These are phyloP conservation scores for Dasypogon diadema DNA, from an alignment of 2,888 invertebrate genomes.

Conservation along the genomic window DNA sequence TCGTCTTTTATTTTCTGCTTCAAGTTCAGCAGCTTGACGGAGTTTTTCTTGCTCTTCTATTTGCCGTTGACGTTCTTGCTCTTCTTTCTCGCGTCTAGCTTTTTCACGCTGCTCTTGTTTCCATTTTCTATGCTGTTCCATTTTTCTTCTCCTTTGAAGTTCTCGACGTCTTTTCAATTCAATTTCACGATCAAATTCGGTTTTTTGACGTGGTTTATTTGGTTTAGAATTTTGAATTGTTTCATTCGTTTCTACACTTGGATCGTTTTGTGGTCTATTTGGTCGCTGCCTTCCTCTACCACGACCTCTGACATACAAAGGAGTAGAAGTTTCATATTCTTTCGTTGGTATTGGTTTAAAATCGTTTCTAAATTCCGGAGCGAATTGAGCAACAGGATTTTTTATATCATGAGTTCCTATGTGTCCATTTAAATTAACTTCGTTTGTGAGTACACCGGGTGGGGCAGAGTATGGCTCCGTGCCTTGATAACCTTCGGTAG, in stretches of 20 bases:
- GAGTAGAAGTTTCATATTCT: not conserved
- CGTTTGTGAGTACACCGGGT: not conserved
- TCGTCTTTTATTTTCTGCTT: constrained; percentile 15
- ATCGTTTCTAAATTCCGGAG: constrained; percentile 7
- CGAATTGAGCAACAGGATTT: constrained; percentile 26
- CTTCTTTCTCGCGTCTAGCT: constrained; percentile 27
- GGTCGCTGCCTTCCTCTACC: constrained; percentile 9
- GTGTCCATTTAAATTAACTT: not conserved
- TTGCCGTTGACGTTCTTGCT: not conserved
- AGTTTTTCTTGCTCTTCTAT: constrained; percentile 22
- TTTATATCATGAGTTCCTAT: constrained; percentile 15
- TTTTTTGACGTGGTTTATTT: constrained; percentile 23
- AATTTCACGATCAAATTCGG: constrained; percentile 39
- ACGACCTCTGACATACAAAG: not conserved
- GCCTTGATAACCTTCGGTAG: not conserved
- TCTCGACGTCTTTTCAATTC: constrained; percentile 36
- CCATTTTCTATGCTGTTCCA: constrained; percentile 12
- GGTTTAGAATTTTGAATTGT: constrained; percentile 1
- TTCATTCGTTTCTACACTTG: constrained; percentile 9
- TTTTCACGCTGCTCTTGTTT: constrained; percentile 39
- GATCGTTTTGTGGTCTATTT: not conserved
- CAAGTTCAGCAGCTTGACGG: constrained; percentile 7
- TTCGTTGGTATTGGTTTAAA: not conserved
- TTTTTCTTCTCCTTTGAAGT: constrained; percentile 1
- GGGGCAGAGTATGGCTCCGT: not conserved